Evolutionary conservation across 2,113 vertebrate genomes (phyloP).

Genomic region (Tupaia tana): DNA sequence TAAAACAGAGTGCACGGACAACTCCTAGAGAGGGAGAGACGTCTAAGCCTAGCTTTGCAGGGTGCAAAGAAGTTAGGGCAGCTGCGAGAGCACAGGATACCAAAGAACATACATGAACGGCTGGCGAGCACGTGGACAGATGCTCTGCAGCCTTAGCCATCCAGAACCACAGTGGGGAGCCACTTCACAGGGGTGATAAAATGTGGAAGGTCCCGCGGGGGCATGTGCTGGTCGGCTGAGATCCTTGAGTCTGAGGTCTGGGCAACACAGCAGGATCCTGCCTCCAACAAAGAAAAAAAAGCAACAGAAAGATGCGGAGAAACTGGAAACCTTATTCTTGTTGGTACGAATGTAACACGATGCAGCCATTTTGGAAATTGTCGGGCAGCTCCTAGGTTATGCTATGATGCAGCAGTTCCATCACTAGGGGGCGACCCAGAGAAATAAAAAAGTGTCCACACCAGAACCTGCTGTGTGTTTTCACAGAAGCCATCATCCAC

Average conservation of each 20-base stretch:
- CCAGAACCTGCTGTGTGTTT: not conserved
- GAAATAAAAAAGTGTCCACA: not conserved
- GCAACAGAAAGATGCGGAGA: not conserved
- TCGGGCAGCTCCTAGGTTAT: not conserved
- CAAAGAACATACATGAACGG: not conserved
- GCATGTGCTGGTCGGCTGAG: too few relatives aligned
- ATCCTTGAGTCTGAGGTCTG: too few relatives aligned
- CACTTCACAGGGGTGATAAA: not conserved
- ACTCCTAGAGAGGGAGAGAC: not conserved
- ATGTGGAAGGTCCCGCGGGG: too few relatives aligned
- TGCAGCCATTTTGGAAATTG: not conserved
- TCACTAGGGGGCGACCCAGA: not conserved
- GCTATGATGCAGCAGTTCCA: not conserved
- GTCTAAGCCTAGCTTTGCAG: not conserved
- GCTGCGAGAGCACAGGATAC: not conserved
- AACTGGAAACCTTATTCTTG: not conserved
- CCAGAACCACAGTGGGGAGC: not conserved
- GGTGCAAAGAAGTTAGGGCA: not conserved
- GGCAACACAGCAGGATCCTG: too few relatives aligned
- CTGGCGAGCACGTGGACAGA: not conserved
- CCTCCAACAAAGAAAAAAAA: too few relatives aligned
- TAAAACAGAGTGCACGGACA: not conserved
- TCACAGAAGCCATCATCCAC: not conserved
- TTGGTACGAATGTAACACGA: not conserved
- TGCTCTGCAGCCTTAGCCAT: not conserved